Evolutionary conservation across 1,140 invertebrate genomes (phyloP), one percentile per base, ranked within the genome.

Genomic region (Bombus superbus): DNA sequence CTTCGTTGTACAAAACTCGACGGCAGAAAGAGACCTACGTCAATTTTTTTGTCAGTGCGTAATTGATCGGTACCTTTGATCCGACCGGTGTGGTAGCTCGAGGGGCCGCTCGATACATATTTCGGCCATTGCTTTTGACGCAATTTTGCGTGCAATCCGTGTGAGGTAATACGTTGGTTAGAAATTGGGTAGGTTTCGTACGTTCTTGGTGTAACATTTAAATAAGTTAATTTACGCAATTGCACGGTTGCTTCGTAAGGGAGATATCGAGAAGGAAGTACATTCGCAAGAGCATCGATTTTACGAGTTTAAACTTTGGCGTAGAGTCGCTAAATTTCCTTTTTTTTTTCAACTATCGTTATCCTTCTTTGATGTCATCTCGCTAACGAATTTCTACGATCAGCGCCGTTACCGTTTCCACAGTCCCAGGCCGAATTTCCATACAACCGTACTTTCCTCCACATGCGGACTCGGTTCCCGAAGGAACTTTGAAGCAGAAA

Each of bases 371-470:
- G 5, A 53, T 22, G 6, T 22, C 47, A 53, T 53, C 47, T 8
- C 47, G 47, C 6, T 18, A 6, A 18, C 15, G 18, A 3, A 13
- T 28, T 10, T 32, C 32, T 32, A 10, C 9, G 11, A 77, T 18
- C 5, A 13, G 1, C 15, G 35, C 3, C 18, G 28, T 62, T 53
- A n/a, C 38, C 9, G 47, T 25, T 57, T 71, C 25, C 22, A 42
- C 22, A 72, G 35, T 66, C 9, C 0, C 35, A 4, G 28, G 0
- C 11, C 53, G 8, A 10, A 83, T 83, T 69, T 78, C 82, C 82
- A 83, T 83, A 68, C 35, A 83, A 69, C 59, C 72, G 42, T 66
- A 47, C 9, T 57, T n/a, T 42, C 53, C 28, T 62, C n/a, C 28
- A n/a, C n/a, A 28, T 25, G n/a, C 35, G 25, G 1, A 62, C 22